Conservation (phyloP, 2,113 vertebrate species). For the Sterna hirundo region DNA sequence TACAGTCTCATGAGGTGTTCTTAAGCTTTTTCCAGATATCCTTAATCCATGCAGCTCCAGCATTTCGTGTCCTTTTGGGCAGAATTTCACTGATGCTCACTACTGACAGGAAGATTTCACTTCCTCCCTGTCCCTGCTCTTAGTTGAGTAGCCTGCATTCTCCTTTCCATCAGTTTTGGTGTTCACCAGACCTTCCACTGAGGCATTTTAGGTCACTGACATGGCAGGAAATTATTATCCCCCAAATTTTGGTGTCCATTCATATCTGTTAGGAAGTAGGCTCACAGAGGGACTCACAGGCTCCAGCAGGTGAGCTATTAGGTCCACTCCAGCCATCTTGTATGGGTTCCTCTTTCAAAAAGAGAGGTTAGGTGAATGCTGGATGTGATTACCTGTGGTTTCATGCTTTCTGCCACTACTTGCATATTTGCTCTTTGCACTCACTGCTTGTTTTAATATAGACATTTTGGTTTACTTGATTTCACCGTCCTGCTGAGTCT, state of each 20-base stretch:
- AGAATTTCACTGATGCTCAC: background rate
- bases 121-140: background rate
- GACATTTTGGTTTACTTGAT: background rate
- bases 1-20: background rate
- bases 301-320: background rate
- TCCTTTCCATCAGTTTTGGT: background rate
- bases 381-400: background rate
- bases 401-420: background rate
- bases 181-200: background rate
- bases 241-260: background rate
- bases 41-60: background rate
- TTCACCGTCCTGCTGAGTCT: background rate
- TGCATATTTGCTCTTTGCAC: background rate
- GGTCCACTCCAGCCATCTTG: background rate
- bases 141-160: background rate
- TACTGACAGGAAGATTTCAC: background rate
- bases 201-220: background rate
- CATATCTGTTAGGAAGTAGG: rapidly evolving
- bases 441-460: background rate
- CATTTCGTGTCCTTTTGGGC: background rate
- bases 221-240: background rate
- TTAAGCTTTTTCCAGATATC: background rate
- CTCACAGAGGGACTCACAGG: rapidly evolving
- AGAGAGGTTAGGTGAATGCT: background rate
- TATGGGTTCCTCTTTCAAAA: background rate